These are phyloP conservation scores for Paradoxurus hermaphroditus DNA, from an alignment of 2,113 vertebrate species.

Conservation along the genomic window DNA sequence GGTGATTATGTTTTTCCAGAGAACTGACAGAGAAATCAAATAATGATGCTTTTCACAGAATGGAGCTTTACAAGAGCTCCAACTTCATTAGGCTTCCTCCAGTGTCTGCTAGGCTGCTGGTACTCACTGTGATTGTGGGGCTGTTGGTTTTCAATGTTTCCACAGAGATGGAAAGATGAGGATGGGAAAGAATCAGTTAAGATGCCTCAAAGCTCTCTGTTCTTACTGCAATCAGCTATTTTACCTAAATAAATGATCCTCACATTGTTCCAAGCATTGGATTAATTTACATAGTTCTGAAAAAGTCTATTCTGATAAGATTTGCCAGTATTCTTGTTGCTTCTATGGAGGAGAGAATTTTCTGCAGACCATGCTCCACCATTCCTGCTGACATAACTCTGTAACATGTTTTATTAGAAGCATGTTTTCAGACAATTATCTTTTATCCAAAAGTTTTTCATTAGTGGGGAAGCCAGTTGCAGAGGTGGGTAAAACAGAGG, in stretches of 20 bases:
- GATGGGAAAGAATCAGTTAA: neutral
- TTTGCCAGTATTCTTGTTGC: neutral
- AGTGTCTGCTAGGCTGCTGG: neutral
- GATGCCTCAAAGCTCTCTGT: neutral
- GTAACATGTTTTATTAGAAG: neutral
- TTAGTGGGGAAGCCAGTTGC: neutral
- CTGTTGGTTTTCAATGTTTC: neutral
- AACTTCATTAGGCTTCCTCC: neutral
- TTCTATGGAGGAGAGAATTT: neutral
- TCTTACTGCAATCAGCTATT: neutral
- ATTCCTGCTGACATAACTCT: neutral
- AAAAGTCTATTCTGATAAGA: neutral
- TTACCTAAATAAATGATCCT: neutral
- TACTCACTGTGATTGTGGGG: no score
- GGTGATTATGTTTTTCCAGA: neutral
- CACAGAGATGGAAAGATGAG: no score
- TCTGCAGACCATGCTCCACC: neutral
- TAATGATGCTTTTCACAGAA: neutral
- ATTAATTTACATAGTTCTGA: neutral
- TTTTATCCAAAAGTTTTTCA: neutral
- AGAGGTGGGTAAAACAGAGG: slow-evolving; percentile 29
- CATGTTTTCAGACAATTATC: neutral
- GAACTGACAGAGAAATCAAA: neutral
- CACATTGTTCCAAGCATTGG: neutral
- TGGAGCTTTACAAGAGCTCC: neutral